A percentile compares a stretch with the other conserved stretches of the same genome.
Evolutionary conservation across 2,888 invertebrate species (phyloP).

Genomic region (Philereme transversata): DNA sequence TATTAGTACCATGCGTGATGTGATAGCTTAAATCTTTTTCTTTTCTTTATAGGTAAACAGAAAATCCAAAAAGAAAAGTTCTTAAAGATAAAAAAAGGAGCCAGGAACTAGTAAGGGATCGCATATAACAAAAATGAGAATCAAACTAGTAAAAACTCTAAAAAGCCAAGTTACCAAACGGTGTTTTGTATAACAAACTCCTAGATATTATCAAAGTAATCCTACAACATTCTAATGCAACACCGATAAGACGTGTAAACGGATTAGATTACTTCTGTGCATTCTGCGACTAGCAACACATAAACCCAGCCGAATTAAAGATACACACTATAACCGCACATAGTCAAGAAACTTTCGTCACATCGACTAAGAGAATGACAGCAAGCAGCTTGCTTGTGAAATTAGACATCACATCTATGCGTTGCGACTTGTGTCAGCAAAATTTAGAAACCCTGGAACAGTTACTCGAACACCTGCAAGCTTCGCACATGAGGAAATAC

Average conservation of each 20-base stretch:
- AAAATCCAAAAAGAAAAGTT: conserved; percentile 20
- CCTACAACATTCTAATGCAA: conserved; percentile 37
- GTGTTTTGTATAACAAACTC: conserved; percentile 20
- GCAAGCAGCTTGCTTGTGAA: conserved; percentile 25
- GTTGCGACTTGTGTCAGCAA: conserved; percentile 57
- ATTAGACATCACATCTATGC: conserved; percentile 27
- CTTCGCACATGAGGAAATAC: conserved; percentile 48
- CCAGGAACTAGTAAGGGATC: background rate
- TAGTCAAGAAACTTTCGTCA: conserved; percentile 15
- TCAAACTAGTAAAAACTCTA: conserved; percentile 19
- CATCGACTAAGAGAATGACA: conserved; percentile 19
- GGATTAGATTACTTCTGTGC: conserved; percentile 35
- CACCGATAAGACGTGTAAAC: conserved; percentile 31
- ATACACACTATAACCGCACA: conserved; percentile 36
- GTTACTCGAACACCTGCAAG: conserved; percentile 58
- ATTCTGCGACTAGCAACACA: conserved; percentile 33
- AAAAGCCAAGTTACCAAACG: conserved; percentile 13
- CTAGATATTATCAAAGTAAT: conserved; percentile 23
- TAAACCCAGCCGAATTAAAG: conserved; percentile 30
- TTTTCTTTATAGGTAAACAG: conserved; percentile 25
- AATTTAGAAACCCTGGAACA: conserved; percentile 53
- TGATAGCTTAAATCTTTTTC: conserved; percentile 14
- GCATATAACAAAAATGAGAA: conserved; percentile 8
- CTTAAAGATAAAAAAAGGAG: conserved; percentile 13
- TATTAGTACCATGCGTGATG: background rate